Percentiles rank a stretch among this genome's conserved stretches.
Evolutionary conservation across 92 coral and sea anemone genomes (phyloP).

Genomic region (Bergia sp.): DNA sequence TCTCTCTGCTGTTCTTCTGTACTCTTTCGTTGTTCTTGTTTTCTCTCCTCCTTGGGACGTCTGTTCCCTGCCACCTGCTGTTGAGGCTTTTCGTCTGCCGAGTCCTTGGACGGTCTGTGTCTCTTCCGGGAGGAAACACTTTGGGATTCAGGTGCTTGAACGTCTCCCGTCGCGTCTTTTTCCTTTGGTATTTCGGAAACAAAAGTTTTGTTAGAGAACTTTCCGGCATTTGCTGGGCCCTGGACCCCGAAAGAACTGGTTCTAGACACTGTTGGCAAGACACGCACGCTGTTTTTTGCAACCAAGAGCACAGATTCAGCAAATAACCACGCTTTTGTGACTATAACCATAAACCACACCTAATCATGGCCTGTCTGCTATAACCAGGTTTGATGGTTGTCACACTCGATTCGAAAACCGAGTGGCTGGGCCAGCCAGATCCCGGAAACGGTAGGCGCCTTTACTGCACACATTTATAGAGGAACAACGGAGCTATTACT

Average conservation of each 20-base stretch:
- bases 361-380: no score
- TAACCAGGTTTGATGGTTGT: no score
- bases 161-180: conserved; percentile 55
- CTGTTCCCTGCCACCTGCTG: conserved; percentile 70
- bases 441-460: not conserved
- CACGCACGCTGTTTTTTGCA: not conserved
- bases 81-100: conserved; percentile 53
- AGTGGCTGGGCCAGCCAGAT: not conserved
- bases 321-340: no score
- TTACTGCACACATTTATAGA: no score
- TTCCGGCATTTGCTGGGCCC: not conserved
- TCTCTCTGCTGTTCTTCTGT: conserved; percentile 76
- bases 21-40: conserved; percentile 77
- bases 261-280: no score
- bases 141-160: conserved; percentile 9
- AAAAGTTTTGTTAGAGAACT: not conserved
- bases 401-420: no score
- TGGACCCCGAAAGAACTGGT: not conserved
- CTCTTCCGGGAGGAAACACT: conserved; percentile 64
- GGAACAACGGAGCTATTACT: no score
- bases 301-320: not conserved
- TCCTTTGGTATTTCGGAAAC: conserved; percentile 33
- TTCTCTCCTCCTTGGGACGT: conserved; percentile 79
- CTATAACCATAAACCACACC: no score
- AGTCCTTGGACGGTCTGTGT: conserved; percentile 73